Conservation (phyloP, 2,888 invertebrate genomes). For the Brenthis daphne region DNA sequence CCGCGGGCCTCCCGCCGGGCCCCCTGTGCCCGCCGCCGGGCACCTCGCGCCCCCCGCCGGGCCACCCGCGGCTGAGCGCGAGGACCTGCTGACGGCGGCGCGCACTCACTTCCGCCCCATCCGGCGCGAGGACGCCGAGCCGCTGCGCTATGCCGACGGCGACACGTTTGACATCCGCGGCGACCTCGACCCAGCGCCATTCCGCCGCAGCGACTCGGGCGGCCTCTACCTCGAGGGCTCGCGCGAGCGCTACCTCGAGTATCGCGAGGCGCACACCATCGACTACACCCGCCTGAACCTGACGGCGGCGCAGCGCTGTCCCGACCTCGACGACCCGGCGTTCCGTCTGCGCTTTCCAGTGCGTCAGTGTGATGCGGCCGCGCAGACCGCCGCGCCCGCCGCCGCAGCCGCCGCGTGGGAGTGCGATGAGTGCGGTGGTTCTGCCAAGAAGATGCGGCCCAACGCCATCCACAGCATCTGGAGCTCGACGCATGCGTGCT, state of each 20-base stretch:
- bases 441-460: constrained; percentile 71
- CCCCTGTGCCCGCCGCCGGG: constrained; percentile 45
- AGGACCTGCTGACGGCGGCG: constrained; percentile 89
- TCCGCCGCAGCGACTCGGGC: constrained; percentile 85
- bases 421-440: constrained; percentile 65
- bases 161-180: constrained; percentile 86
- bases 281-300: constrained; percentile 67
- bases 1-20: constrained; percentile 54
- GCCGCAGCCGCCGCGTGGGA: constrained; percentile 49
- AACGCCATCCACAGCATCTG: constrained; percentile 55
- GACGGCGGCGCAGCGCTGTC: constrained; percentile 64
- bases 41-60: constrained; percentile 50
- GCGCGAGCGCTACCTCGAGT: constrained; percentile 79
- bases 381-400: constrained; percentile 57
- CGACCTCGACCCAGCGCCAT: constrained; percentile 84
- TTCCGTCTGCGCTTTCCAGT: constrained; percentile 87
- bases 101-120: constrained; percentile 94
- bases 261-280: constrained; percentile 67
- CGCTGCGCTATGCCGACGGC: constrained; percentile 84
- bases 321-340: constrained; percentile 63
- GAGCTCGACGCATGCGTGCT: constrained; percentile 54
- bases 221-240: constrained; percentile 80
- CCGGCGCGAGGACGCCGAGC: constrained; percentile 76
- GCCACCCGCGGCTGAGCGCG: constrained; percentile 80
- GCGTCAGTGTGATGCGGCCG: constrained; percentile 61